phyloP scores from a whole-genome alignment of 2,113 vertebrate species.

The Corapipo altera region DNA sequence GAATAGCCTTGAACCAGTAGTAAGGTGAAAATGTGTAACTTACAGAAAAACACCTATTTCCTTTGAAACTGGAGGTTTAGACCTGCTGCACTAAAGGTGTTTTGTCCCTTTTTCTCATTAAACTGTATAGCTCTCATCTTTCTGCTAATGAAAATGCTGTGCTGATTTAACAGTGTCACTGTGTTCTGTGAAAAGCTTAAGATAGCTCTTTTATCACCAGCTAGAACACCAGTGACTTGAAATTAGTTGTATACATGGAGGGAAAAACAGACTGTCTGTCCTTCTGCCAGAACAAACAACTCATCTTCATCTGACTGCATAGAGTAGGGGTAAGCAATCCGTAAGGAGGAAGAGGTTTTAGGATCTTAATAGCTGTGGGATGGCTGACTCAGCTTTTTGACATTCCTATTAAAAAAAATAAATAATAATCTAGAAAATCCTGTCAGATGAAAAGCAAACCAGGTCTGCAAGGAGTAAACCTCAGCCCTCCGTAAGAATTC shows the following conservation, averaged over 20 bases:
- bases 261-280: slow-evolving; percentile 61
- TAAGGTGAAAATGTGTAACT: neutral
- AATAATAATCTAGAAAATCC: neutral
- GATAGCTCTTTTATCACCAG: slow-evolving; percentile 56
- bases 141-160: slow-evolving; percentile 48
- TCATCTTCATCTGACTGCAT: slow-evolving; percentile 41
- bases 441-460: neutral
- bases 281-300: slow-evolving; percentile 64
- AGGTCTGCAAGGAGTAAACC: neutral
- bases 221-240: slow-evolving; percentile 50
- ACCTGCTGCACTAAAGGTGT: neutral
- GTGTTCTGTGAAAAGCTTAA: slow-evolving; percentile 58
- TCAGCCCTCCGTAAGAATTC: neutral
- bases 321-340: slow-evolving; percentile 27
- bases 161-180: slow-evolving; percentile 56
- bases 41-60: neutral
- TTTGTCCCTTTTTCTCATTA: slow-evolving; percentile 9
- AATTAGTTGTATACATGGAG: slow-evolving; percentile 45
- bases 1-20: neutral
- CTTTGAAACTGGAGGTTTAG: neutral
- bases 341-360: neutral
- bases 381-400: slow-evolving; percentile 54
- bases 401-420: neutral
- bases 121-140: neutral
- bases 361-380: slow-evolving; percentile 14